Evolutionary conservation across 1,140 invertebrate genomes (phyloP).

Genomic region (Arctopsyche grandis): DNA sequence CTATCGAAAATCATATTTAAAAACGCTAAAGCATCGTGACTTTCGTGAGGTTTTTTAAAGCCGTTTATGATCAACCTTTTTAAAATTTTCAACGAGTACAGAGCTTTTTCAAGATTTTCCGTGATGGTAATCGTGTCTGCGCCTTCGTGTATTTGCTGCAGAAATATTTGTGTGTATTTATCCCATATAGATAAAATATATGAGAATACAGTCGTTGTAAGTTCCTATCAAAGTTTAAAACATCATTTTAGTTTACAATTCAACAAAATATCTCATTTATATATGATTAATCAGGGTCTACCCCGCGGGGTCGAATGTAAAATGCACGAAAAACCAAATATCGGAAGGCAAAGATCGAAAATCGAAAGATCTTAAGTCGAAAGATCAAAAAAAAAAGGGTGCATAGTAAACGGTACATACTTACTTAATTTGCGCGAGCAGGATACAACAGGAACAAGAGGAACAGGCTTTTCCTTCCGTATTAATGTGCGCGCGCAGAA

Average conservation of each 20-base stretch:
- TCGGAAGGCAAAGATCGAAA: no score
- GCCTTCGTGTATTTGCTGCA: conserved; percentile 70
- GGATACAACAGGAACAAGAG: no score
- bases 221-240: conserved; percentile 69
- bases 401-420: no score
- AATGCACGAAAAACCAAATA: no score
- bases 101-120: conserved; percentile 78
- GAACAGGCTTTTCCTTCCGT: no score
- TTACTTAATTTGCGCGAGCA: no score
- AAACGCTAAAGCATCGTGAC: conserved; percentile 78
- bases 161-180: conserved; percentile 73
- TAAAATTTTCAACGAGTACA: conserved; percentile 81
- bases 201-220: conserved; percentile 76
- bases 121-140: conserved; percentile 67
- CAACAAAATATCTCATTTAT: no score
- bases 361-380: no score
- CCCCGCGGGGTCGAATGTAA: no score
- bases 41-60: conserved; percentile 80
- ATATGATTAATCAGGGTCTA: no score
- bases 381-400: no score
- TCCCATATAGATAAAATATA: conserved; percentile 82
- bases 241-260: neutral
- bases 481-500: no score
- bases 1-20: conserved; percentile 81
- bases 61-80: conserved; percentile 85